Evolutionary conservation across 2,113 vertebrate species (phyloP).

Genomic region (Lota lota): DNA sequence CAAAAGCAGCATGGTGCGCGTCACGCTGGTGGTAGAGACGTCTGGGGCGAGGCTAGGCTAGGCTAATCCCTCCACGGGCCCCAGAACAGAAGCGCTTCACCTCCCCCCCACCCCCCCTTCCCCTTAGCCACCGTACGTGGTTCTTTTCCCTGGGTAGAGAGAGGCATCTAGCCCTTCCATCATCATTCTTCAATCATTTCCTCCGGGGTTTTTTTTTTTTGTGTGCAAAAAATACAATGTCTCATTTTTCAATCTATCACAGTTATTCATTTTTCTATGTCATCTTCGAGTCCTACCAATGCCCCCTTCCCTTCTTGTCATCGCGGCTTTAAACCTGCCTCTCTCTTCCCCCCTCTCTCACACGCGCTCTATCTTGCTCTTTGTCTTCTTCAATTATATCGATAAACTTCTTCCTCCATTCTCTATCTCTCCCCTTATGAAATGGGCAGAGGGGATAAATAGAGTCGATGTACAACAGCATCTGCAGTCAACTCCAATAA

Average conservation of each 20-base stretch:
- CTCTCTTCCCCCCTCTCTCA: constrained; percentile 18
- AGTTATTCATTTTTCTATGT: constrained; percentile 13
- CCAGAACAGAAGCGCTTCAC: too few species aligned
- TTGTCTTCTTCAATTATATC: too few species aligned
- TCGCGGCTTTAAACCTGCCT: background rate
- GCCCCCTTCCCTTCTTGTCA: constrained; percentile 18
- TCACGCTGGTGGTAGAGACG: constrained; percentile 26
- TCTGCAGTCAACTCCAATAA: too few species aligned
- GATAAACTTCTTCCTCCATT: too few species aligned
- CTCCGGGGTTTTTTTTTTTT: constrained; percentile 2
- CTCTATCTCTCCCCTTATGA: constrained; percentile 12
- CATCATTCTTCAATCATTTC: constrained; percentile 1
- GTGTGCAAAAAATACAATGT: background rate
- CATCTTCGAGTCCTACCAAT: background rate
- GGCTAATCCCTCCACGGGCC: constrained; percentile 24
- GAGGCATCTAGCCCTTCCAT: background rate
- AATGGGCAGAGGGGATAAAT: too few species aligned
- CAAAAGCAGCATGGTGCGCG: constrained; percentile 57
- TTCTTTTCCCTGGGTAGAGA: background rate
- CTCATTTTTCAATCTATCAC: constrained; percentile 24
- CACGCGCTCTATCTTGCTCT: background rate
- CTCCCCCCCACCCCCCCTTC: background rate
- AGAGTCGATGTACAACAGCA: too few species aligned
- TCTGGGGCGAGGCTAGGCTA: constrained; percentile 26
- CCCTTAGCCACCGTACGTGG: too few species aligned